These are phyloP conservation scores for Brachylomia viminalis DNA, from an alignment of 2,888 invertebrate genomes.

Conservation along the genomic window DNA sequence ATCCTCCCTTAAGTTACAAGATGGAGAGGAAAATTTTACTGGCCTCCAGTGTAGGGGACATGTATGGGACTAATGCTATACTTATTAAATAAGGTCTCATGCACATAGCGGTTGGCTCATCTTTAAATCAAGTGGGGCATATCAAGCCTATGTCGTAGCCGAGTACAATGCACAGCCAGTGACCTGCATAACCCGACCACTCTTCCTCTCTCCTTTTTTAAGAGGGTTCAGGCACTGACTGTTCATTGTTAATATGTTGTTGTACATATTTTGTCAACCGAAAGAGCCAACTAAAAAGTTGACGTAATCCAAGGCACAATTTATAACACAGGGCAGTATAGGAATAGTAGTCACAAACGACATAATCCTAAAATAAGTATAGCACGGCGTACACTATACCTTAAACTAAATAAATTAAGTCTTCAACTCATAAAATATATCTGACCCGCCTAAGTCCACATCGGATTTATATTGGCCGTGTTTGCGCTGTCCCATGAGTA, in stretches of 20 bases:
- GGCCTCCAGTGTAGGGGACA: background rate
- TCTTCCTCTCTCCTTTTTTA: too few species aligned
- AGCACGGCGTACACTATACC: slow-evolving; percentile 21
- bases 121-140: background rate
- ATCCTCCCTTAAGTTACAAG: background rate
- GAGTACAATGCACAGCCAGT: too few species aligned
- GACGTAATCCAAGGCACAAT: background rate
- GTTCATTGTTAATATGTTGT: too few species aligned
- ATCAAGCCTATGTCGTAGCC: too few species aligned
- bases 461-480: slow-evolving; percentile 39
- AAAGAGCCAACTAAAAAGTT: background rate
- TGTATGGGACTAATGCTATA: background rate
- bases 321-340: background rate
- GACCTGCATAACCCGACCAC: too few species aligned
- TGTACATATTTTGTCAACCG: background rate
- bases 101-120: background rate
- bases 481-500: slow-evolving; percentile 55
- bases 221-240: too few species aligned
- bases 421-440: slow-evolving; percentile 30
- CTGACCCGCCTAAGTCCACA: slow-evolving; percentile 38
- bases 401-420: slow-evolving; percentile 21
- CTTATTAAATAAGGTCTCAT: background rate
- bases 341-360: background rate
- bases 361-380: slow-evolving; percentile 22
- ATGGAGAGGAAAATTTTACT: background rate